phyloP scores from a whole-genome alignment of 1,140 invertebrate genomes.

The Wasmannia auropunctata region DNA sequence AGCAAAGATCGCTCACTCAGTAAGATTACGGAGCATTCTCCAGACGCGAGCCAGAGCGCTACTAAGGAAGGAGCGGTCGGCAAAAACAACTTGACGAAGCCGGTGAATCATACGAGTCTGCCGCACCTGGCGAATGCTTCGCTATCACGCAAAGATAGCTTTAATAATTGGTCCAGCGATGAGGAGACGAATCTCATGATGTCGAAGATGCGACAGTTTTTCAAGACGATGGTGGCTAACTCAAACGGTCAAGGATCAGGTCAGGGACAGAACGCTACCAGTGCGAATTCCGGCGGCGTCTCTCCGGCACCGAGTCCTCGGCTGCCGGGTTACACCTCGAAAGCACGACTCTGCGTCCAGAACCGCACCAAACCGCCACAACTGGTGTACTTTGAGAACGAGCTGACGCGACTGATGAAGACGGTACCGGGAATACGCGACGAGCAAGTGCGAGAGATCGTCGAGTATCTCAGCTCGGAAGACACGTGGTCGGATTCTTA shows the following conservation, averaged over 20 bases:
- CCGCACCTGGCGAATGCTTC: slow-evolving; percentile 81
- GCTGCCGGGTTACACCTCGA: slow-evolving; percentile 84
- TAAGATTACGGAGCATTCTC: slow-evolving; percentile 61
- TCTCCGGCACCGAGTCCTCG: slow-evolving; percentile 86
- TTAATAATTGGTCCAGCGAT: slow-evolving; percentile 97
- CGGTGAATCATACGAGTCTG: slow-evolving; percentile 57
- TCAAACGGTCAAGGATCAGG: slow-evolving; percentile 82
- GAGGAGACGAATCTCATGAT: slow-evolving; percentile 98
- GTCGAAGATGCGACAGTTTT: slow-evolving; percentile 96
- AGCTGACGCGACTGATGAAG: slow-evolving; percentile 95
- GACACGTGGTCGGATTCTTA: slow-evolving; percentile 97
- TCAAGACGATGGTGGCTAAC: slow-evolving; percentile 93
- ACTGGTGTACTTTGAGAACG: slow-evolving; percentile 94
- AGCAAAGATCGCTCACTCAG: slow-evolving; percentile 62
- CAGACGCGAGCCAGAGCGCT: not conserved
- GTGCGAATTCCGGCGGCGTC: slow-evolving; percentile 84
- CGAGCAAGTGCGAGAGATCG: slow-evolving; percentile 95
- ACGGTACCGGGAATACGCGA: slow-evolving; percentile 95
- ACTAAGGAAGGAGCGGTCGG: not conserved
- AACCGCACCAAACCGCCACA: slow-evolving; percentile 92
- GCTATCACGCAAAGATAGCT: slow-evolving; percentile 93
- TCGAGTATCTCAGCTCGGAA: slow-evolving; percentile 95
- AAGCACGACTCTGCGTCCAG: slow-evolving; percentile 79
- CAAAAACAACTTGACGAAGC: slow-evolving; percentile 56
- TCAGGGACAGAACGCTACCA: slow-evolving; percentile 75